Evolutionary conservation across 2,797 vertebrate genomes (phyloP), one percentile per base, ranked within the genome.

Genomic region (Etheostoma nigrum): DNA sequence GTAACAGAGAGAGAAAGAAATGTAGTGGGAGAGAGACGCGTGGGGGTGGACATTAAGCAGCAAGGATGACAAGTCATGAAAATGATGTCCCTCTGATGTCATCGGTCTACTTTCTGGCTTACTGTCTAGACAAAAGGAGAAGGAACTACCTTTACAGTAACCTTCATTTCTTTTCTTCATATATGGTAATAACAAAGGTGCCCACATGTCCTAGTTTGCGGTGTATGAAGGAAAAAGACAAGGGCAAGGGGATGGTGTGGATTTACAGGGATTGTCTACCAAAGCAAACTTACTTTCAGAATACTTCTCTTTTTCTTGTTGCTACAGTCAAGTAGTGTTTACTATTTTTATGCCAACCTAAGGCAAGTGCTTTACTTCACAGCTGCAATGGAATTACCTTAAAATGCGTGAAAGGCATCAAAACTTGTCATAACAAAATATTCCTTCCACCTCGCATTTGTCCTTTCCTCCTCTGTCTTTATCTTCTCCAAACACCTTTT

Each of bases 71-170:
- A 86, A 81, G 70, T 76, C 78, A 66, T 75, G 48, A 88, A 86
- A 83, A 85, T 70, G 0, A 74, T 69, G 36, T 75, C 76, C 33
- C 78, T 82, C 74, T 89, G 76, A 89, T 84, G 82, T 89, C 76
- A 78, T 82, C 78, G 2, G 76, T 90, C 89, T 81, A 69, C 71
- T 86, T 81, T 81, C 59, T 77, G 67, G 67, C 78, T 86, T 82
- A 74, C 42, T 18, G 88, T 88, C 86, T 82, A 90, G 86, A 91
- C 83, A 81, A 85, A 79, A 21, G 36, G 19, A 82, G 71, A 79
- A 82, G 75, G 70, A 83, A 78, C 3, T 82, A 60, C 64, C 72
- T 83, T 85, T 27, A 66, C 58, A 65, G 78, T 88, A 86, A 88
- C 84, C 80, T 86, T 81, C 44, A 87, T 86, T 89, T 83, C 60